Conservation (phyloP, 2,888 invertebrate species). For the Eupithecia dodoneata region DNA sequence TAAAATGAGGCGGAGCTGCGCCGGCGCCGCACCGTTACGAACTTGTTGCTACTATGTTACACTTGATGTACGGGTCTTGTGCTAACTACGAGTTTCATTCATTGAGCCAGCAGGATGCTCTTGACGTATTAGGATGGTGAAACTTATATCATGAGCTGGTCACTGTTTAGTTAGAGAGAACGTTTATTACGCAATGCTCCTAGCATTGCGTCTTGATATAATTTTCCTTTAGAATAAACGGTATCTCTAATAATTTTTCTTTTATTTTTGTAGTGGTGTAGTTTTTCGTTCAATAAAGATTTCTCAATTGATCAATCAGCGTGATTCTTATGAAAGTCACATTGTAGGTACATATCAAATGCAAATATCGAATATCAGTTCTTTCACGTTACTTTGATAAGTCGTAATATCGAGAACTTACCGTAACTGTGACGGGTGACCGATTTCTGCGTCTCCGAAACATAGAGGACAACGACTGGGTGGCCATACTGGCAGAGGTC, state of each 20-base stretch:
- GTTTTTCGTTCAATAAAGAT: background rate
- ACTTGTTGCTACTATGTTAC: constrained; percentile 27
- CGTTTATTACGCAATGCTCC: too few species aligned
- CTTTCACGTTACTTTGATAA: constrained; percentile 5
- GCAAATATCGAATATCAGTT: constrained; percentile 14
- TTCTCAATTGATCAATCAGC: background rate
- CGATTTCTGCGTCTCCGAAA: constrained; percentile 66
- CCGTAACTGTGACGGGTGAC: constrained; percentile 58
- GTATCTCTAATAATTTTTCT: background rate
- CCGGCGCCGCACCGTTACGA: constrained; percentile 29
- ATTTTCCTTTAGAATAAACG: too few species aligned
- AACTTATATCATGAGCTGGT: background rate
- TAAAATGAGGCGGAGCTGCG: constrained; percentile 40
- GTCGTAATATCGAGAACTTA: constrained; percentile 49
- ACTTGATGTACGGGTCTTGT: constrained; percentile 25
- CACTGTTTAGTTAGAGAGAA: background rate
- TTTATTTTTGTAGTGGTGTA: background rate
- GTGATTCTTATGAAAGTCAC: background rate
- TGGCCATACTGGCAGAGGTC: constrained; percentile 60
- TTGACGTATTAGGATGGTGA: background rate
- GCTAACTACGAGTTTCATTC: constrained; percentile 13
- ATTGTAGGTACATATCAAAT: constrained; percentile 16
- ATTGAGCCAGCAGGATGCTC: background rate
- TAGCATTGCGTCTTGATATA: too few species aligned
- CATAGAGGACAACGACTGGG: constrained; percentile 69